phyloP scores from a whole-genome alignment of 2,113 vertebrate genomes.

The Saimiri boliviensis region DNA sequence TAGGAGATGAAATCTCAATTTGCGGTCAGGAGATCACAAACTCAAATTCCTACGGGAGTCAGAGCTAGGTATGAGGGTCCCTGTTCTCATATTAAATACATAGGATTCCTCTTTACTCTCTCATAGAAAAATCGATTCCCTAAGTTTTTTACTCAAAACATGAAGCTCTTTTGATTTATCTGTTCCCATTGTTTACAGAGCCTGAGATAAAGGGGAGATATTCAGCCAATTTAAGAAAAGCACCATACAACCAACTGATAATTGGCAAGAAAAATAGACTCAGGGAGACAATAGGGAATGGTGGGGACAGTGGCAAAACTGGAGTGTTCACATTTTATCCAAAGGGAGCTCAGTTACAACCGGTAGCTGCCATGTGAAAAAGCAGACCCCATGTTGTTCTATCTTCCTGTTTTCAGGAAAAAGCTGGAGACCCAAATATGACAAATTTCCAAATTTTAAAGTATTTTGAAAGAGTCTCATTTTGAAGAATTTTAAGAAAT shows the following conservation, averaged over 20 bases:
- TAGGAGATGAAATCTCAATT: not conserved
- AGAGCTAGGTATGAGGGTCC: not conserved
- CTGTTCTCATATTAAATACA: no score
- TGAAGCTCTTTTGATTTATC: not conserved
- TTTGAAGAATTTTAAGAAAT: not conserved
- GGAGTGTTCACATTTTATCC: not conserved
- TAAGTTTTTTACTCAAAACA: not conserved
- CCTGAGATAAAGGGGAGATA: not conserved
- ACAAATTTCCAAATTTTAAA: not conserved
- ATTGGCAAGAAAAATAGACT: not conserved
- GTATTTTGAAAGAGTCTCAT: not conserved
- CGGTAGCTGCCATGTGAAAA: not conserved
- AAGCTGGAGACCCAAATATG: not conserved
- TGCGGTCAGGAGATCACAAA: no score
- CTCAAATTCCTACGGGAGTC: not conserved
- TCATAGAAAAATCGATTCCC: not conserved
- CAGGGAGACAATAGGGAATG: fast-evolving
- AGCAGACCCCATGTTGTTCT: not conserved
- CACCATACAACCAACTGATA: not conserved
- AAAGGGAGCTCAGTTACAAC: no score
- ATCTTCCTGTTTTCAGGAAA: not conserved
- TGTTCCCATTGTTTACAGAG: not conserved
- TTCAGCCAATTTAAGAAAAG: not conserved
- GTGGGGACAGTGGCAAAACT: not conserved
- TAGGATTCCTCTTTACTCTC: fast-evolving